Evolutionary conservation across 2,888 invertebrate species (phyloP).

Genomic region (Teinopalpus imperialis): DNA sequence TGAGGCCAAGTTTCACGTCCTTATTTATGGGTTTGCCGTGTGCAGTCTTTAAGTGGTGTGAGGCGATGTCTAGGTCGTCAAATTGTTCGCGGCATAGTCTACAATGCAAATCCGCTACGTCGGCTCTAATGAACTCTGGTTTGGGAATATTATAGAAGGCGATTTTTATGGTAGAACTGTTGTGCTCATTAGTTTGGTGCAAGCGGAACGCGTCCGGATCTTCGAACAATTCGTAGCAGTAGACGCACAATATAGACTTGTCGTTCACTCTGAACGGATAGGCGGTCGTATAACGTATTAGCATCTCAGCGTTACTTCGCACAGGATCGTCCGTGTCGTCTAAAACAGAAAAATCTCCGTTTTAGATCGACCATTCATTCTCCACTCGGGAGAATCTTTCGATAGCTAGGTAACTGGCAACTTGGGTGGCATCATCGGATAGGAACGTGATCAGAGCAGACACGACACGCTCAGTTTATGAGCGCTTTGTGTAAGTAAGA

Average conservation of each 20-base stretch:
- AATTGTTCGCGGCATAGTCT: slow-evolving; percentile 46
- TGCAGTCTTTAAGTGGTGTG: slow-evolving; percentile 45
- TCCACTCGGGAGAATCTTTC: too few species aligned
- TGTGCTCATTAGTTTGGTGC: slow-evolving; percentile 64
- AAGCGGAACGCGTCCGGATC: slow-evolving; percentile 56
- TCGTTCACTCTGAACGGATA: slow-evolving; percentile 72
- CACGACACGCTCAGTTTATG: too few species aligned
- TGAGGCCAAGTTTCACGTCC: slow-evolving; percentile 56
- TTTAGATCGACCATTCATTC: slow-evolving; percentile 26
- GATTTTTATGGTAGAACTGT: slow-evolving; percentile 54
- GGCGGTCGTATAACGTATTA: slow-evolving; percentile 64
- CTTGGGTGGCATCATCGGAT: too few species aligned
- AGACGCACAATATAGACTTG: slow-evolving; percentile 69
- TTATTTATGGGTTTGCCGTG: slow-evolving; percentile 50
- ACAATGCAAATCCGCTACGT: slow-evolving; percentile 58
- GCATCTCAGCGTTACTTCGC: slow-evolving; percentile 63
- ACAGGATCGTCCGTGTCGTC: slow-evolving; percentile 62
- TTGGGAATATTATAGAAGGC: slow-evolving; percentile 66
- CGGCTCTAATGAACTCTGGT: slow-evolving; percentile 65
- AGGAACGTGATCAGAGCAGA: too few species aligned
- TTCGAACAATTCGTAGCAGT: slow-evolving; percentile 66
- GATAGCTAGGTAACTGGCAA: too few species aligned
- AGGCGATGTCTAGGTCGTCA: slow-evolving; percentile 46
- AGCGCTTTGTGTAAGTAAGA: too few species aligned
- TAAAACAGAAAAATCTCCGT: slow-evolving; percentile 64